Evolutionary conservation across 2,113 vertebrate species (phyloP).

Genomic region (Sprattus sprattus): DNA sequence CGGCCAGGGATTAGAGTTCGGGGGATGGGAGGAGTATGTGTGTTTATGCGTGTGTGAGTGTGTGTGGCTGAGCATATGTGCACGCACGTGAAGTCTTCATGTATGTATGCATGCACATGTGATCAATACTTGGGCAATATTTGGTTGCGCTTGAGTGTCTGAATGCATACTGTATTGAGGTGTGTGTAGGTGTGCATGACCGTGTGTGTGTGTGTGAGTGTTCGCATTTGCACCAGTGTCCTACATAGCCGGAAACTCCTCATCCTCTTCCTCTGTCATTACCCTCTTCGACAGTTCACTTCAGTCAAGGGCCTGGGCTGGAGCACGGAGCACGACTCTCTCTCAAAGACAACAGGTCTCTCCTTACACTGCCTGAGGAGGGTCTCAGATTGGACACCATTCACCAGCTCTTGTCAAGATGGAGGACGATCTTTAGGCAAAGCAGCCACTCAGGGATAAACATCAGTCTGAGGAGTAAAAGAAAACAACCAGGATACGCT

Average conservation of each 20-base stretch:
- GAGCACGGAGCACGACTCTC: no score
- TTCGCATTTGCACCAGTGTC: neutral
- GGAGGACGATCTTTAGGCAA: neutral
- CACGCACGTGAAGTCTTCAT: neutral
- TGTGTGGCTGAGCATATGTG: neutral
- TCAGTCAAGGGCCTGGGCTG: neutral
- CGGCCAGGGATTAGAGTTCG: slow-evolving; percentile 65
- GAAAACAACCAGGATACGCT: neutral
- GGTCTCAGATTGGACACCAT: neutral
- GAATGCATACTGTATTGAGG: neutral
- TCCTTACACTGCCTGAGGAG: neutral
- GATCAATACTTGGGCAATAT: neutral
- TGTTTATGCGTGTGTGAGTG: slow-evolving; percentile 3
- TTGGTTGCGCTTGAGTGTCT: neutral
- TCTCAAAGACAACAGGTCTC: neutral
- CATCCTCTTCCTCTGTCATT: neutral
- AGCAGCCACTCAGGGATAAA: neutral
- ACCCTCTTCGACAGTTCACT: neutral
- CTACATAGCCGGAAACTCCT: neutral
- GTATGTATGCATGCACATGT: slow-evolving; percentile 1
- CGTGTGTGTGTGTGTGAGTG: neutral
- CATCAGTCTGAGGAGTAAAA: neutral
- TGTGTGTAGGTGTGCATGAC: neutral
- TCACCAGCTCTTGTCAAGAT: neutral
- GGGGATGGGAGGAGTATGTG: slow-evolving; percentile 43